Percentiles rank a stretch among this genome's conserved stretches.
Conservation (phyloP, 2,888 invertebrate species). For the Craniophora ligustri region DNA sequence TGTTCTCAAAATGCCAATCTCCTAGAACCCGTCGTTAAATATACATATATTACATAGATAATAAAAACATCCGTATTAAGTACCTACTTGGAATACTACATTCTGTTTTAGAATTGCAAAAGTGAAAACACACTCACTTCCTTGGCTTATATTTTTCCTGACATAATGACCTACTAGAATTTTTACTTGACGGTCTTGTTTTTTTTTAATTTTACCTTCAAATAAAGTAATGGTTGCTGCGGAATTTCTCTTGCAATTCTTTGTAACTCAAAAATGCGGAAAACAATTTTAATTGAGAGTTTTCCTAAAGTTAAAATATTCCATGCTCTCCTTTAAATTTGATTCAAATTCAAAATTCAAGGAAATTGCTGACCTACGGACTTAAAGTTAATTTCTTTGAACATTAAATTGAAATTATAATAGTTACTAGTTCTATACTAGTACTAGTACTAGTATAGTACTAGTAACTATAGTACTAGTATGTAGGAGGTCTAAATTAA, state of each 20-base stretch:
- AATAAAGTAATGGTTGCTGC: conserved; percentile 8
- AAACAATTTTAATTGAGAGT: conserved; percentile 30
- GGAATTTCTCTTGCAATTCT: conserved; percentile 19
- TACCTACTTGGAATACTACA: too few relatives aligned
- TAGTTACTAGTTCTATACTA: too few relatives aligned
- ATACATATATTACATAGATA: too few relatives aligned
- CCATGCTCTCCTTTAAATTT: conserved; percentile 29
- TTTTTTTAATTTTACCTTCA: conserved; percentile 15
- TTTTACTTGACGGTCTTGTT: conserved; percentile 31
- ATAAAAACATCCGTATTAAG: too few relatives aligned
- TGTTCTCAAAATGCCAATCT: too few relatives aligned
- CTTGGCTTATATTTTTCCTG: conserved; percentile 15
- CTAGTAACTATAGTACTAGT: too few relatives aligned
- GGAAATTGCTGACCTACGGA: background rate
- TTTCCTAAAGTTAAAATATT: conserved; percentile 7
- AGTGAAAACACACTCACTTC: conserved; percentile 21
- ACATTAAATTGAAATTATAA: too few relatives aligned
- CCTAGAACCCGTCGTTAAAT: too few relatives aligned
- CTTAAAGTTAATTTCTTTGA: background rate
- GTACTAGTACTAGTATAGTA: too few relatives aligned
- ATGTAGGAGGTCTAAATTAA: too few relatives aligned
- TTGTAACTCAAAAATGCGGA: conserved; percentile 10
- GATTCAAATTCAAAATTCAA: background rate
- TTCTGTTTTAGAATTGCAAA: conserved; percentile 14
- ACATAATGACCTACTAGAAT: conserved; percentile 28